phyloP scores from a whole-genome alignment of 2,113 vertebrate species.

The Albula glossodonta region DNA sequence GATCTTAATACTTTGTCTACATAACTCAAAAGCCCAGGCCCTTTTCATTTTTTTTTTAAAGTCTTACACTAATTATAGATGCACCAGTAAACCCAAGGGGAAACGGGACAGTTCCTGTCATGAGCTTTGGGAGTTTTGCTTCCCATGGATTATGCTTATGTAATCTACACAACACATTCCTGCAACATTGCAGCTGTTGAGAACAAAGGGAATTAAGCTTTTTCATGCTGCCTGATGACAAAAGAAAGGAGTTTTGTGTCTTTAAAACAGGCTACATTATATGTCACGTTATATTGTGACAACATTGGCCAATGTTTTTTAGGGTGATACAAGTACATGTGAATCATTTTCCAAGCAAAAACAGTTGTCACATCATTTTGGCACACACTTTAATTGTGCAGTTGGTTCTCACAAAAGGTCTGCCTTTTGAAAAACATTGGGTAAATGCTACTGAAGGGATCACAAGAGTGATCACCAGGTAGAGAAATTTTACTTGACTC shows the following conservation, averaged over 20 bases:
- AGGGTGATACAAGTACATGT: too few relatives aligned
- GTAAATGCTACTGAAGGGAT: too few relatives aligned
- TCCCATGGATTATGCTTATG: constrained; percentile 10
- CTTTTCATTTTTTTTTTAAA: background rate
- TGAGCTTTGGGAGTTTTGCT: background rate
- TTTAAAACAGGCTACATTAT: too few relatives aligned
- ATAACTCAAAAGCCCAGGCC: background rate
- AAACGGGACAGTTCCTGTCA: background rate
- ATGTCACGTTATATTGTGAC: too few relatives aligned
- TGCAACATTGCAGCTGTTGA: background rate
- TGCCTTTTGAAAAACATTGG: too few relatives aligned
- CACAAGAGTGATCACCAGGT: too few relatives aligned
- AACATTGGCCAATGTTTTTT: too few relatives aligned
- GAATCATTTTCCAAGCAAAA: too few relatives aligned
- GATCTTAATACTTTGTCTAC: background rate
- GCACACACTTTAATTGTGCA: too few relatives aligned
- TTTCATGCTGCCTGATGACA: background rate
- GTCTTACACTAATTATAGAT: background rate
- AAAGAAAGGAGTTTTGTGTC: background rate
- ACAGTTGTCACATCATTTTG: too few relatives aligned
- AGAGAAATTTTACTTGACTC: too few relatives aligned
- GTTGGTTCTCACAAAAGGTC: too few relatives aligned
- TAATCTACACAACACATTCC: background rate
- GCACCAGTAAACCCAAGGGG: background rate
- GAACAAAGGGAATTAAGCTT: background rate